These are phyloP conservation scores for Ostrea denselamellosa DNA, from an alignment of 1,140 invertebrate species.

Conservation along the genomic window DNA sequence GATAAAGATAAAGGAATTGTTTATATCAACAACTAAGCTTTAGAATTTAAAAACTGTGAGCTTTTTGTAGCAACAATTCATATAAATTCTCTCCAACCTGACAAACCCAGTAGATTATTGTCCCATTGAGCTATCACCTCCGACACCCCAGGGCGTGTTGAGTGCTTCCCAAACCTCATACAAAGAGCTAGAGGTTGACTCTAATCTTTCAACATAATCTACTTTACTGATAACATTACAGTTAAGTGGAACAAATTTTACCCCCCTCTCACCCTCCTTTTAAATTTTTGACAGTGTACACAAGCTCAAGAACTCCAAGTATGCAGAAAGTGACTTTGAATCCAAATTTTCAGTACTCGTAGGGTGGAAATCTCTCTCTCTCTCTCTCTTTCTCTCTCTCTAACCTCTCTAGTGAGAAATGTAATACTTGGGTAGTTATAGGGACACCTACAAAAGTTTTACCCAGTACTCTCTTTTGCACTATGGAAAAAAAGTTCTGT, in stretches of 20 bases:
- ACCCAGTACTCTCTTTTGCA: no score
- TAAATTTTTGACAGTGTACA: neutral
- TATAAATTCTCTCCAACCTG: neutral
- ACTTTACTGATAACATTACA: neutral
- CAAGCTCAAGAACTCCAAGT: neutral
- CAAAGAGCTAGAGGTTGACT: neutral
- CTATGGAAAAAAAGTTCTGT: no score
- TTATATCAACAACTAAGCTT: neutral
- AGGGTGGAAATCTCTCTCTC: no score
- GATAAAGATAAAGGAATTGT: neutral
- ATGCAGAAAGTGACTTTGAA: no score
- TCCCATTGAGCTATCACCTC: neutral
- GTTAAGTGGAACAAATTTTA: neutral
- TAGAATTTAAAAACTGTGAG: neutral
- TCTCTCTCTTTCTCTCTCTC: no score
- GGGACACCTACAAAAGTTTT: no score
- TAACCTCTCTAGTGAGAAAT: no score
- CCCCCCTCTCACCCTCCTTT: neutral
- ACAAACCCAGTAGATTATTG: neutral
- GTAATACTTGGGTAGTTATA: no score
- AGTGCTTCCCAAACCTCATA: neutral
- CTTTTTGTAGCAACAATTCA: neutral
- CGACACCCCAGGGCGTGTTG: neutral
- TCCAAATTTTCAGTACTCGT: no score
- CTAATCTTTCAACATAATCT: neutral